Evolutionary conservation across 2,797 vertebrate species (phyloP).

Genomic region (Pangasius krempfi): DNA sequence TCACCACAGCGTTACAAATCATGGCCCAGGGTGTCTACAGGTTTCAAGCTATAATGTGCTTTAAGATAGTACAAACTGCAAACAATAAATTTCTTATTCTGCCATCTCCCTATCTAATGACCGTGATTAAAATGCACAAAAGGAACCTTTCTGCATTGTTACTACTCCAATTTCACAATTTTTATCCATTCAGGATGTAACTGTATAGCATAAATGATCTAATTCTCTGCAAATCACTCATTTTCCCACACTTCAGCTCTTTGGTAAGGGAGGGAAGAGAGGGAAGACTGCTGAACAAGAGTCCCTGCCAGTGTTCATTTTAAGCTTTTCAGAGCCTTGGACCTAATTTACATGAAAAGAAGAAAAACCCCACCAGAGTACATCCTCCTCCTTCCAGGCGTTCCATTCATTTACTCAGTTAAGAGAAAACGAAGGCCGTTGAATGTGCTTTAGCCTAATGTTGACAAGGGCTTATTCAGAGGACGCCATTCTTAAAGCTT

Average conservation of each 20-base stretch:
- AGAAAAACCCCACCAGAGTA: slow-evolving; percentile 53
- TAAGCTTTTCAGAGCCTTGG: slow-evolving; percentile 63
- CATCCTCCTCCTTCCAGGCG: slow-evolving; percentile 46
- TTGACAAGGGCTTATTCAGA: slow-evolving; percentile 53
- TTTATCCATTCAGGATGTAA: neutral
- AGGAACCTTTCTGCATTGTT: neutral
- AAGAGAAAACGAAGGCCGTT: slow-evolving; percentile 39
- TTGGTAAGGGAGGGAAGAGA: neutral
- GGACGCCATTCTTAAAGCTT: slow-evolving; percentile 18
- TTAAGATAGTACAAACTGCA: neutral
- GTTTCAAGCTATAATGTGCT: neutral
- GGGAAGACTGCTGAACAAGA: slow-evolving; percentile 65
- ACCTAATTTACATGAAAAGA: slow-evolving; percentile 75
- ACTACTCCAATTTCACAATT: neutral
- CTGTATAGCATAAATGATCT: neutral
- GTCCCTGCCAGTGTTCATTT: slow-evolving; percentile 56
- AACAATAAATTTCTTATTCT: neutral
- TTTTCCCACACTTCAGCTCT: slow-evolving; percentile 60
- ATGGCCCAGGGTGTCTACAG: neutral
- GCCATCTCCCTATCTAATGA: neutral
- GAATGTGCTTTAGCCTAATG: slow-evolving; percentile 48
- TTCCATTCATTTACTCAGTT: slow-evolving; percentile 52
- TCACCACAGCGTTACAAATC: neutral
- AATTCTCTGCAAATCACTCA: neutral
- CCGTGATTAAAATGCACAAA: neutral